Percentiles rank a stretch among this genome's conserved stretches.
Conservation (phyloP, 2,888 invertebrate species). For the Andrena bucephala region DNA sequence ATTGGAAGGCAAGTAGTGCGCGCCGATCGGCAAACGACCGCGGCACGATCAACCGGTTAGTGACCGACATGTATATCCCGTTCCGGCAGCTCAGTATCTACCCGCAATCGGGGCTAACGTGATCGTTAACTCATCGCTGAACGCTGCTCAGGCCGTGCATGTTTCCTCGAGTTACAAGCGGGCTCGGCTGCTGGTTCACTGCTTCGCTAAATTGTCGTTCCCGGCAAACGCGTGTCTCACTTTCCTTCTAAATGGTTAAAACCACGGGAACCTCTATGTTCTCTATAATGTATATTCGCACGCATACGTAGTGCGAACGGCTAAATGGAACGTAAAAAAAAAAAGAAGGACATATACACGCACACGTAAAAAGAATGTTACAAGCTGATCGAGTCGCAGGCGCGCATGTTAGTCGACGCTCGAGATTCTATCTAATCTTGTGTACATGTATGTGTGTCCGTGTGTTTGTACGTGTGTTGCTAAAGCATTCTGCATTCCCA, state of each 20-base stretch:
- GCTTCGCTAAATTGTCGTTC: not conserved
- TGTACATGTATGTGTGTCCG: not conserved
- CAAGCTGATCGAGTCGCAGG: conserved; percentile 5
- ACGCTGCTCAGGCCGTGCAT: conserved; percentile 45
- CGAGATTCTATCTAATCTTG: conserved; percentile 29
- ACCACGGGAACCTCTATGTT: not conserved
- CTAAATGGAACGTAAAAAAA: conserved; percentile 3
- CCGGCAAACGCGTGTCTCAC: not conserved
- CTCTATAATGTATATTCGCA: not conserved
- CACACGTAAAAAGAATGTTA: conserved; percentile 6
- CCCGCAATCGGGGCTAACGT: not conserved
- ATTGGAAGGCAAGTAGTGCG: conserved; percentile 38
- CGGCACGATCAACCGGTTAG: conserved; percentile 25
- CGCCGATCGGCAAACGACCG: not conserved
- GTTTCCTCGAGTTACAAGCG: conserved; percentile 9
- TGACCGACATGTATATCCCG: conserved; percentile 11
- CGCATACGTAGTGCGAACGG: conserved; percentile 14
- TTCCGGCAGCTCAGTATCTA: not conserved
- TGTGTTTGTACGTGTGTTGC: conserved; percentile 45
- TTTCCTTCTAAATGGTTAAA: not conserved
- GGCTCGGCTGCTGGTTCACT: not conserved
- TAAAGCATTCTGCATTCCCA: conserved; percentile 83
- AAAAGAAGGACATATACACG: not conserved
- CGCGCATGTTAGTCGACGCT: conserved; percentile 25
- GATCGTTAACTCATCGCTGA: conserved; percentile 9